Conservation (phyloP, 2,888 invertebrate species). For the Pheosia gnoma region DNA sequence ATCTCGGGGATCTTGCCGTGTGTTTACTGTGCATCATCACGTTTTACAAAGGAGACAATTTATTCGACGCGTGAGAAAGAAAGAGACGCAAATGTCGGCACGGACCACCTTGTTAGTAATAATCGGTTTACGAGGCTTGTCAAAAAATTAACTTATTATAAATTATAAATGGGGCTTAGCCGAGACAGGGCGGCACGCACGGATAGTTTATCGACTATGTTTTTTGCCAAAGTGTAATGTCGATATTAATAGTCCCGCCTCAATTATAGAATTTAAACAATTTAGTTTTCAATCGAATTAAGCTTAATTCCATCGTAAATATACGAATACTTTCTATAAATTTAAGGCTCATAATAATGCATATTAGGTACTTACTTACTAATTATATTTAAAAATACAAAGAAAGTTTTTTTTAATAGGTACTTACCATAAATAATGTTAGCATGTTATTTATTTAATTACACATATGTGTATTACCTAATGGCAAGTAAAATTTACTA, state of each 20-base stretch:
- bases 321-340: no score
- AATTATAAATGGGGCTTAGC: conserved; percentile 63
- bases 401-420: no score
- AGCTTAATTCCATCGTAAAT: no score
- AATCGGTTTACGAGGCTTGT: conserved; percentile 75
- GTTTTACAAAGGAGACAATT: conserved; percentile 59
- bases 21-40: conserved; percentile 64
- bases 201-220: conserved; percentile 38
- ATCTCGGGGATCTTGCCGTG: conserved; percentile 55
- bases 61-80: conserved; percentile 53
- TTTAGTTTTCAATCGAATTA: no score
- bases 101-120: conserved; percentile 78
- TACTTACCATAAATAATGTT: no score
- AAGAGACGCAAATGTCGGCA: conserved; percentile 46
- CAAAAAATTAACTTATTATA: conserved; percentile 74
- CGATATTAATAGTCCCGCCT: conserved; percentile 1
- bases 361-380: no score
- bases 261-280: no score
- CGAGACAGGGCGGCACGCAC: conserved; percentile 19
- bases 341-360: no score
- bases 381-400: no score
- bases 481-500: no score
- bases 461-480: no score
- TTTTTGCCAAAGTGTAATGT: conserved; percentile 13
- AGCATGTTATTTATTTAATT: no score